Conservation (phyloP, 2,888 invertebrate species). For the Cheilosia grossa region DNA sequence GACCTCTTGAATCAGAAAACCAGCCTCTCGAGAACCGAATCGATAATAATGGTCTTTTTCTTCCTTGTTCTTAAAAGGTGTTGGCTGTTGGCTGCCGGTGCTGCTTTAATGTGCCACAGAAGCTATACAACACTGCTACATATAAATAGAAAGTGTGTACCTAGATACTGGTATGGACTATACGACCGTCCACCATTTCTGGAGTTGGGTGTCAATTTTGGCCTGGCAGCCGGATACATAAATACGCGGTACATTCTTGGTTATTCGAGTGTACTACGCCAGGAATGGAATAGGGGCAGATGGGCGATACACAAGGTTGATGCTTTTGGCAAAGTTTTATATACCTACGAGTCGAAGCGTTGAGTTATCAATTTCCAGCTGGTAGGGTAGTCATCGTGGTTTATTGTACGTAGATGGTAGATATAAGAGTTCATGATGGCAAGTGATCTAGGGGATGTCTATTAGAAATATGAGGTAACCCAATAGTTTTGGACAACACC, state of each 20-base stretch:
- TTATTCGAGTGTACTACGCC: constrained; percentile 53
- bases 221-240: constrained; percentile 45
- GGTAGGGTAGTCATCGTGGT: constrained; percentile 1
- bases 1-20: constrained; percentile 40
- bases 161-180: constrained; percentile 54
- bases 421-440: background rate
- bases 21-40: constrained; percentile 65
- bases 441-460: background rate
- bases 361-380: constrained; percentile 50
- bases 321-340: constrained; percentile 67
- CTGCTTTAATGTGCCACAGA: constrained; percentile 35
- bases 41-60: constrained; percentile 64
- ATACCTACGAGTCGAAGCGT: background rate
- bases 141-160: constrained; percentile 35
- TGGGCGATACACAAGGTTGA: constrained; percentile 65
- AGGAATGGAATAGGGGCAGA: constrained; percentile 31
- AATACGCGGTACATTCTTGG: constrained; percentile 16
- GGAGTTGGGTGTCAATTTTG: constrained; percentile 71
- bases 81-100: constrained; percentile 19
- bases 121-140: background rate
- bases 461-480: no score
- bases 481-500: no score
- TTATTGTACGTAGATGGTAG: no score
- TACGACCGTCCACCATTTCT: constrained; percentile 51
- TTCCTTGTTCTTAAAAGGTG: constrained; percentile 50